Evolutionary conservation across 2,113 vertebrate genomes (phyloP), one percentile per base, ranked within the genome.

Genomic region (Eulemur macaco): DNA sequence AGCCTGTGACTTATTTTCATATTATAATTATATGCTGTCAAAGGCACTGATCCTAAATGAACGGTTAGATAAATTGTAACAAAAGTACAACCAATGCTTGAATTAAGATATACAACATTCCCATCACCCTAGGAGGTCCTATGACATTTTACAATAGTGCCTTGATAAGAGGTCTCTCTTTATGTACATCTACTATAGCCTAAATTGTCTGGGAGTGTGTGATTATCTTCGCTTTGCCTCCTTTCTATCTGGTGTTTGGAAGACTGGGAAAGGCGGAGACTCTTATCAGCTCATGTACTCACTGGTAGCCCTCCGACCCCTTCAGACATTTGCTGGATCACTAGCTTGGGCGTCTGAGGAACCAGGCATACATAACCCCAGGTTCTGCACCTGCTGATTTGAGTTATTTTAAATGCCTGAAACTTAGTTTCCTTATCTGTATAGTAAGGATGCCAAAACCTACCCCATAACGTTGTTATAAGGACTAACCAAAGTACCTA

Each of bases 1-100:
- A 90, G 37, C 25, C 60, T 84, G 29, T 47, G n/a, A 64, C 20
- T 88, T 88, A 85, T 56, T 80, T 89, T 54, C 15, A 60, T 64
- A 54, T 86, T 68, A 68, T 63, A 81, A 85, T 74, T 82, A 29
- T 34, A 56, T 42, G 50, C 34, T 47, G 7, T n/a, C 50, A 83
- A 50, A 71, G 50, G 47, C 18, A 56, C 18, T 47, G 47, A 78
- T 64, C 42, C 74, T 92, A 64, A 68, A 12, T 68, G 14, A 68
- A 37, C 0, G 31, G 39, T 74, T 54, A 63, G 63, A n/a, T 78
- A 52, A 85, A 20, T 37, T 68, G 29, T 66, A 25, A 74, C 15
- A 94, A 58, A 85, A 3, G 3, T 56, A 42, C 21, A 66, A 54
- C 9, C 64, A 96, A 64, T 8, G 21, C 25, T 63, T 1, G 8